These are phyloP conservation scores for Sesamia nonagrioides DNA, from an alignment of 1,140 invertebrate genomes.

Conservation along the genomic window DNA sequence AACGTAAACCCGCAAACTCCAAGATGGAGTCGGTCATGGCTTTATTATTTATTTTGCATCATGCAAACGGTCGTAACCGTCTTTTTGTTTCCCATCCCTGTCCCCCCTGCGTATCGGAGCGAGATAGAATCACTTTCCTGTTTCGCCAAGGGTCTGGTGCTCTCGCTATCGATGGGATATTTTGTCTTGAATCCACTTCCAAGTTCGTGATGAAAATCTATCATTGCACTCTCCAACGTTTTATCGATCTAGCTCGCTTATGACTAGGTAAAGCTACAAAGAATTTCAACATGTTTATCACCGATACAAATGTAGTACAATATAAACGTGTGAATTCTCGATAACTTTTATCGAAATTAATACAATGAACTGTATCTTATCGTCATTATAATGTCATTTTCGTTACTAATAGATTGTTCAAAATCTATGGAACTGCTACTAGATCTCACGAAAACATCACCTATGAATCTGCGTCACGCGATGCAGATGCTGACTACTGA, in stretches of 20 bases:
- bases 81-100: conserved; percentile 74
- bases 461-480: conserved; percentile 4
- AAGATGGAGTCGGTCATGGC: conserved; percentile 73
- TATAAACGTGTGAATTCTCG: conserved; percentile 30
- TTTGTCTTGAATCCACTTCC: conserved; percentile 31
- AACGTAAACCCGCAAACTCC: conserved; percentile 61
- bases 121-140: conserved; percentile 75
- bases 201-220: conserved; percentile 7
- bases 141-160: conserved; percentile 67
- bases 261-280: conserved; percentile 20
- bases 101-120: conserved; percentile 60
- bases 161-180: conserved; percentile 40
- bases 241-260: conserved; percentile 24
- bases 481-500: conserved; percentile 10
- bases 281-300: conserved; percentile 35
- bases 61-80: conserved; percentile 79
- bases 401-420: conserved; percentile 28
- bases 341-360: conserved; percentile 44
- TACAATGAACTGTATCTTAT: conserved; percentile 46
- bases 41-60: conserved; percentile 82
- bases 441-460: background rate
- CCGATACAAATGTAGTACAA: conserved; percentile 40
- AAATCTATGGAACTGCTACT: conserved; percentile 4
- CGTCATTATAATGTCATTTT: conserved; percentile 10
- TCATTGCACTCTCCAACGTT: background rate